Evolutionary conservation across 2,113 vertebrate species (phyloP).

Genomic region (Leucopternis melanops): DNA sequence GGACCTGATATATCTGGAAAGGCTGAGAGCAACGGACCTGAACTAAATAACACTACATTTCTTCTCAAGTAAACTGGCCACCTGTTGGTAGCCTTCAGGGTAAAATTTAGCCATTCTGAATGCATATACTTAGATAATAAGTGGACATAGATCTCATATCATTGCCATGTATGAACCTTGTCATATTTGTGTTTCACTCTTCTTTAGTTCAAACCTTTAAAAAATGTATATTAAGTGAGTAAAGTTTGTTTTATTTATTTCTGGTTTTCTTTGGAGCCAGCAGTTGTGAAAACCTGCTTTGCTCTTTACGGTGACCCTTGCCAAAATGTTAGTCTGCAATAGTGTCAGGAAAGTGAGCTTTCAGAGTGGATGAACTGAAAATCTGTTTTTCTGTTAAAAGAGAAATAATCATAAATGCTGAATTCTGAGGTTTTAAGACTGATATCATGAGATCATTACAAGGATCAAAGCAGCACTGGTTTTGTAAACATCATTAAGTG

Average conservation of each 20-base stretch:
- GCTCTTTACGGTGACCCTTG: neutral
- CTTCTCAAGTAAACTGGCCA: neutral
- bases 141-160: neutral
- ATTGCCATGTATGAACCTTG: neutral
- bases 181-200: neutral
- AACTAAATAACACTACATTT: neutral
- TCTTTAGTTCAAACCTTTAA: neutral
- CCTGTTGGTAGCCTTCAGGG: neutral
- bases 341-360: neutral
- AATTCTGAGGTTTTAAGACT: neutral
- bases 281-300: neutral
- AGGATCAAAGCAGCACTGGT: neutral
- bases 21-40: neutral
- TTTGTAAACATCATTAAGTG: neutral
- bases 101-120: neutral
- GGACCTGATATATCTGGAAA: neutral
- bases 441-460: neutral
- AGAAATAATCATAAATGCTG: neutral
- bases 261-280: neutral
- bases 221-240: neutral
- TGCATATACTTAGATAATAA: neutral
- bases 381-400: neutral
- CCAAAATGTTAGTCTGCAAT: neutral
- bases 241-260: neutral
- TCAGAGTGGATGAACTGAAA: neutral